Evolutionary conservation across 2,797 vertebrate genomes (phyloP).

Genomic region (Trachops cirrhosus): DNA sequence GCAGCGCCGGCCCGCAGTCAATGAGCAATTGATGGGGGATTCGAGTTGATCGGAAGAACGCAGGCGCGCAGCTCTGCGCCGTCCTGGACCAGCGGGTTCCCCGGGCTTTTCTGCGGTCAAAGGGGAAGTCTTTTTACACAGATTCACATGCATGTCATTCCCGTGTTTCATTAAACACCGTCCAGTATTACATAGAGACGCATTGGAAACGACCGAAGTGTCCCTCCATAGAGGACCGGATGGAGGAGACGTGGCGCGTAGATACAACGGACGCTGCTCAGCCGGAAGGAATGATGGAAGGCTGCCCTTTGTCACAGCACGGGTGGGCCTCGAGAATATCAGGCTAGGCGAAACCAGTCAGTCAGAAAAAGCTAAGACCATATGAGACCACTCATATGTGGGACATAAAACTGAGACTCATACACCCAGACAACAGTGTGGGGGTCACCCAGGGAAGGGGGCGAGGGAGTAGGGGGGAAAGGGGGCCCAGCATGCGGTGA

Average conservation of each 20-base stretch:
- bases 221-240: background rate
- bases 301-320: background rate
- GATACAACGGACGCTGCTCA: rapidly evolving
- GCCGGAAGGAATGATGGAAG: background rate
- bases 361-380: background rate
- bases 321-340: background rate
- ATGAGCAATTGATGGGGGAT: background rate
- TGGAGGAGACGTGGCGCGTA: rapidly evolving
- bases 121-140: background rate
- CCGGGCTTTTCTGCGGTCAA: background rate
- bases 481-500: background rate
- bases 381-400: background rate
- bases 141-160: background rate
- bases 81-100: background rate
- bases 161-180: background rate
- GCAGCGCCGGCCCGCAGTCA: rapidly evolving
- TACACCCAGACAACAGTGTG: background rate
- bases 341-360: background rate
- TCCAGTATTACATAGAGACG: background rate
- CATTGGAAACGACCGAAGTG: background rate
- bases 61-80: background rate
- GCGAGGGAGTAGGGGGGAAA: rapidly evolving
- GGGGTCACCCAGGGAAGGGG: background rate
- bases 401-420: background rate
- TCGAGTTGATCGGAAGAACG: background rate